Conservation (phyloP, 2,888 invertebrate genomes). For the Griposia aprilina region DNA sequence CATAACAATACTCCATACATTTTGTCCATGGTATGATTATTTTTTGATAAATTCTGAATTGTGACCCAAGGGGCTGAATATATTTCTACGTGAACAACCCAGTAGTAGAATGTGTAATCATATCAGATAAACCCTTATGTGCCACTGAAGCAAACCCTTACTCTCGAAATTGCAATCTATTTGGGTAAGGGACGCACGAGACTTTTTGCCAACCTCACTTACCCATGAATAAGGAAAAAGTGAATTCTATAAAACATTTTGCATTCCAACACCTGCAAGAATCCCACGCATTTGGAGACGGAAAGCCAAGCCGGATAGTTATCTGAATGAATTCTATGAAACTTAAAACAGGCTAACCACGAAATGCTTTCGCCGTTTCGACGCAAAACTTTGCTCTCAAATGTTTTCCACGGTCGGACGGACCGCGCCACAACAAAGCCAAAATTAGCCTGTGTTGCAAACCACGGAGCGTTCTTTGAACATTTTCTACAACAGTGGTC, state of each 20-base stretch:
- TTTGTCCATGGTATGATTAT: not conserved
- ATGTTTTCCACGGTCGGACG: slow-evolving; percentile 66
- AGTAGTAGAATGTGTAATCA: slow-evolving; percentile 60
- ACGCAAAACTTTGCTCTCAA: slow-evolving; percentile 67
- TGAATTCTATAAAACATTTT: slow-evolving; percentile 62
- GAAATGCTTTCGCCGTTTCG: slow-evolving; percentile 64
- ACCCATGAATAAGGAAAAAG: slow-evolving; percentile 53
- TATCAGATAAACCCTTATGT: slow-evolving; percentile 51
- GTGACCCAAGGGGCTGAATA: slow-evolving; percentile 24
- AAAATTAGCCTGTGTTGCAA: slow-evolving; percentile 71
- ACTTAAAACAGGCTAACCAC: slow-evolving; percentile 65
- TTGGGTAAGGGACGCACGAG: slow-evolving; percentile 42
- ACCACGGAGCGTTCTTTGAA: slow-evolving; percentile 67
- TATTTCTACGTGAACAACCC: slow-evolving; percentile 37
- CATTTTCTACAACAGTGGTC: slow-evolving; percentile 64
- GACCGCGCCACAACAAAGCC: slow-evolving; percentile 71
- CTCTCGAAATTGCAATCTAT: slow-evolving; percentile 60
- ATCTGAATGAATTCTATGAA: slow-evolving; percentile 58
- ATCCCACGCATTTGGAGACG: slow-evolving; percentile 32
- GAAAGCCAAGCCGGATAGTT: slow-evolving; percentile 29
- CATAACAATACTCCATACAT: not conserved
- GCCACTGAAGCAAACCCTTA: slow-evolving; percentile 44
- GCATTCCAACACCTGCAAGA: slow-evolving; percentile 38
- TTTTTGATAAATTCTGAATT: slow-evolving; percentile 29
- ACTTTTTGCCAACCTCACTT: slow-evolving; percentile 52